A percentile compares a stretch with the other conserved stretches of the same genome.
Conservation (phyloP, 2,113 vertebrate genomes). For the Athene noctua region DNA sequence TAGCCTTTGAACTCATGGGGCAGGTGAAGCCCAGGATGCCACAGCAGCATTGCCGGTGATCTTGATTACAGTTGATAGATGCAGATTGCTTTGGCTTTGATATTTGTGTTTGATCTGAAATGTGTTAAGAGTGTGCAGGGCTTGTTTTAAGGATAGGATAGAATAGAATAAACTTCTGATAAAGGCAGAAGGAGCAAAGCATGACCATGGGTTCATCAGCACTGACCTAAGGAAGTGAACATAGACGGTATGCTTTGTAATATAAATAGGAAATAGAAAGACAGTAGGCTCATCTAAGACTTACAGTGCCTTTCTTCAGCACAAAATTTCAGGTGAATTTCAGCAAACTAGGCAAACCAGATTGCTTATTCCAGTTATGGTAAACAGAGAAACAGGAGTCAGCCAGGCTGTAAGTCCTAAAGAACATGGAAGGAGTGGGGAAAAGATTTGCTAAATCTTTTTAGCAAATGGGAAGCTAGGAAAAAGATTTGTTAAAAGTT, state of each 20-base stretch:
- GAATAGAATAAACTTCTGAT: not conserved
- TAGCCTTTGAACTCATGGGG: slow-evolving; percentile 16
- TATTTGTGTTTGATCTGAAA: slow-evolving; percentile 36
- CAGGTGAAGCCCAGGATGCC: not conserved
- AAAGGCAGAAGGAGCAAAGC: not conserved
- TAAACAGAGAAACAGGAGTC: not conserved
- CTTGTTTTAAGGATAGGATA: not conserved
- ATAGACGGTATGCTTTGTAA: not conserved
- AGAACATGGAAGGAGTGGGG: fast-evolving
- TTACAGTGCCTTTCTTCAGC: not conserved
- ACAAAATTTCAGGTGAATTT: not conserved
- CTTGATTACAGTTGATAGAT: slow-evolving; percentile 23
- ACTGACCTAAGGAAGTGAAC: not conserved
- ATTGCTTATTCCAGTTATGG: not conserved
- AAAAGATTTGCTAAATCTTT: not conserved
- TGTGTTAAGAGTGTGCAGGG: not conserved
- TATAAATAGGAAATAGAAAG: fast-evolving
- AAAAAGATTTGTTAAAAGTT: not conserved
- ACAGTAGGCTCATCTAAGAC: fast-evolving
- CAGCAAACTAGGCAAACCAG: not conserved
- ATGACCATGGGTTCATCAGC: fast-evolving
- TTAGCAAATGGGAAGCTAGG: too few species aligned
- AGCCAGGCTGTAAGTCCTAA: not conserved
- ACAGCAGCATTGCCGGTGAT: not conserved
- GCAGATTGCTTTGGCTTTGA: slow-evolving; percentile 18